Percentiles rank a stretch among this genome's conserved stretches.
These are phyloP conservation scores for Adelognathus sp. DNA, from an alignment of 2,888 invertebrate species.

Conservation along the genomic window DNA sequence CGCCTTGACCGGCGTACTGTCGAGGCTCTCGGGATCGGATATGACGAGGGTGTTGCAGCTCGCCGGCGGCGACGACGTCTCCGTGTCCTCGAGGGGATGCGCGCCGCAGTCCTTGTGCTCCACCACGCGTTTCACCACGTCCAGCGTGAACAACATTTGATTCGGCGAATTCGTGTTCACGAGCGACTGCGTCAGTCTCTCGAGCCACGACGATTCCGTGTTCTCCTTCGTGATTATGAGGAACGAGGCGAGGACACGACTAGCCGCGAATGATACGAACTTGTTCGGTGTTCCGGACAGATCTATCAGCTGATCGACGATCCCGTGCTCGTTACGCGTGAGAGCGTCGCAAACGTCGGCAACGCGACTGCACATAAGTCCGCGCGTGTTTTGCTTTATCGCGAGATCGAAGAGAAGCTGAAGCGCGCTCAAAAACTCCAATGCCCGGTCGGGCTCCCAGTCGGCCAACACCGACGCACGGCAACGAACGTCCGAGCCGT, in stretches of 20 bases:
- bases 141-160: slow-evolving; percentile 92
- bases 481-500: slow-evolving; percentile 81
- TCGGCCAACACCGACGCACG: slow-evolving; percentile 83
- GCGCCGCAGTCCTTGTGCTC: slow-evolving; percentile 92
- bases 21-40: slow-evolving; percentile 91
- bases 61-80: slow-evolving; percentile 73
- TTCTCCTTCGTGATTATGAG: slow-evolving; percentile 92
- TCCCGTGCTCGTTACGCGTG: slow-evolving; percentile 90
- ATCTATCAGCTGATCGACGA: slow-evolving; percentile 92
- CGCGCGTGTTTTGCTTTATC: slow-evolving; percentile 91
- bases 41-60: slow-evolving; percentile 85
- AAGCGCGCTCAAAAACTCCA: slow-evolving; percentile 92
- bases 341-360: slow-evolving; percentile 91
- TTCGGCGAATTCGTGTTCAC: slow-evolving; percentile 82
- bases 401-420: slow-evolving; percentile 93
- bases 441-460: slow-evolving; percentile 86
- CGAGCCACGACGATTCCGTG: slow-evolving; percentile 90
- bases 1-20: slow-evolving; percentile 93
- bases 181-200: slow-evolving; percentile 88
- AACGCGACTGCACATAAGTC: slow-evolving; percentile 91
- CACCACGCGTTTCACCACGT: slow-evolving; percentile 92
- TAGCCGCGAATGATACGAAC: slow-evolving; percentile 91
- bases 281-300: slow-evolving; percentile 90
- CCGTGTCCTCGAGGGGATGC: slow-evolving; percentile 89
- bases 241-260: slow-evolving; percentile 91